These are phyloP conservation scores for Rhynchonycteris naso DNA, from an alignment of 2,797 vertebrate species.

Conservation along the genomic window DNA sequence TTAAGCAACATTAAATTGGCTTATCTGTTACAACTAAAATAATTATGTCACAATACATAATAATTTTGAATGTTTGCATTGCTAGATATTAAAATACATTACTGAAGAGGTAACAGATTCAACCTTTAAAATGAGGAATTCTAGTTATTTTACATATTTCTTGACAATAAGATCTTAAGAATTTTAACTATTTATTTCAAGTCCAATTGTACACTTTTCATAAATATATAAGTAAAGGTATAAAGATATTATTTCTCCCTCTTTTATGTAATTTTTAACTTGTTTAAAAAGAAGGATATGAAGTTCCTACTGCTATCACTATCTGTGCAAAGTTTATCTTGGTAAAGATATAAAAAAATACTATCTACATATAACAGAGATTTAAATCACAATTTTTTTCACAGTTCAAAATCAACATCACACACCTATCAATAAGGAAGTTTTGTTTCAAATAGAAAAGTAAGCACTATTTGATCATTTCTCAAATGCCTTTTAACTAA, in stretches of 20 bases:
- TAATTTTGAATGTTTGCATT: not conserved
- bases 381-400: not conserved
- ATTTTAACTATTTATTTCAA: not conserved
- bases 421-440: not conserved
- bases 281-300: not conserved
- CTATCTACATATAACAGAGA: not conserved
- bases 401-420: not conserved
- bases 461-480: not conserved
- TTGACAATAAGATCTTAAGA: not conserved
- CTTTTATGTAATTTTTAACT: conserved; percentile 12
- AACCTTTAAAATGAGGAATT: not conserved
- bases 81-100: not conserved
- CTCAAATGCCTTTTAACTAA: not conserved
- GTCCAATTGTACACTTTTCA: not conserved
- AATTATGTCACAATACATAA: not conserved
- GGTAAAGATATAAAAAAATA: not conserved
- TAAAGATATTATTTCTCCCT: not conserved
- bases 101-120: not conserved
- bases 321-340: not conserved
- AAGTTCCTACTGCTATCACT: not conserved
- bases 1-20: not conserved
- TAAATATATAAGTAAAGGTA: not conserved
- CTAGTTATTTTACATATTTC: not conserved
- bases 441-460: not conserved
- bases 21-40: not conserved